A percentile compares a stretch with the other conserved stretches of the same genome.
Evolutionary conservation across 2,797 vertebrate species (phyloP).

Genomic region (Novumbra hubbsi): DNA sequence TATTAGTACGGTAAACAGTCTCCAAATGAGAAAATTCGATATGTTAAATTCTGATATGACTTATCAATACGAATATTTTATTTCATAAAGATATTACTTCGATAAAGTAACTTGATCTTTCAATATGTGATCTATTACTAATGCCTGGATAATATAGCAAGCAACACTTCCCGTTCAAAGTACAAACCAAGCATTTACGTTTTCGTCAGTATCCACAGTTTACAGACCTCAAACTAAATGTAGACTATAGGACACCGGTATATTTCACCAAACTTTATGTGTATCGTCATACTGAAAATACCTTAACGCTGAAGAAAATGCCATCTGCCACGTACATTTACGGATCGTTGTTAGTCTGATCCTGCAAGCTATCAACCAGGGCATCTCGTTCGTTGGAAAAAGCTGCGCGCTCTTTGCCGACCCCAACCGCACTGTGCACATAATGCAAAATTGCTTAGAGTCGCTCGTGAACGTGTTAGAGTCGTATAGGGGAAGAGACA

Average conservation of each 20-base stretch:
- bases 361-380: too few species aligned
- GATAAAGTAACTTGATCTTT: background rate
- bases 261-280: background rate
- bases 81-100: background rate
- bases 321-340: background rate
- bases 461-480: constrained; percentile 77
- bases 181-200: constrained; percentile 38
- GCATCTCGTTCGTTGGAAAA: background rate
- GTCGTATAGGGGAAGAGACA: constrained; percentile 88
- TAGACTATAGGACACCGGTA: background rate
- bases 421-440: constrained; percentile 44
- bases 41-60: too few species aligned
- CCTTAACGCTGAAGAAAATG: background rate
- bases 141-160: constrained; percentile 30
- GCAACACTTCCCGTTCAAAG: constrained; percentile 58
- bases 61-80: too few species aligned
- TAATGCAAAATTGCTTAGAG: constrained; percentile 69
- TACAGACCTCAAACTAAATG: background rate
- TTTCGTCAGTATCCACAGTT: background rate
- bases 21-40: background rate
- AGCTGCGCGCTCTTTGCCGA: background rate
- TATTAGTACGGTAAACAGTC: background rate
- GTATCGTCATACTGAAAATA: background rate
- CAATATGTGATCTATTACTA: constrained; percentile 41
- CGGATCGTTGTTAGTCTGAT: background rate